Evolutionary conservation across 2,888 invertebrate genomes (phyloP).

Genomic region (Tetragonula carbonaria): DNA sequence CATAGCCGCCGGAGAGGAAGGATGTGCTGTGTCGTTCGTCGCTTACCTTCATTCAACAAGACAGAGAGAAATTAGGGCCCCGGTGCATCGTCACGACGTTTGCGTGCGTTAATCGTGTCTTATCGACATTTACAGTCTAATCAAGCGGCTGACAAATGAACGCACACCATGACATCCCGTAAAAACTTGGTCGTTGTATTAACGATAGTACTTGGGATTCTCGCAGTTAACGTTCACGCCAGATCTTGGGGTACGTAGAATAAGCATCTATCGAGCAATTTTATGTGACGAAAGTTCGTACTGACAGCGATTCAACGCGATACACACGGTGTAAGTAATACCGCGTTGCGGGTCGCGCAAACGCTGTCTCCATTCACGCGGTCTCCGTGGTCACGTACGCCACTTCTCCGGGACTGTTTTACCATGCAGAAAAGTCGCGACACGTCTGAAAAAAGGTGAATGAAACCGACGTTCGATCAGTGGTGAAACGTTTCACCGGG

Average conservation of each 20-base stretch:
- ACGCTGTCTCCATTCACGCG: constrained; percentile 77
- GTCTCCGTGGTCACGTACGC: constrained; percentile 80
- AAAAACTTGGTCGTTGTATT: constrained; percentile 61
- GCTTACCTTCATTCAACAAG: constrained; percentile 1
- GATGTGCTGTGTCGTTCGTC: constrained; percentile 31
- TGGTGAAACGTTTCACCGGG: neutral
- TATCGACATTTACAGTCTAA: neutral
- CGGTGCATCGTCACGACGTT: neutral
- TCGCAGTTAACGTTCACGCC: constrained; percentile 67
- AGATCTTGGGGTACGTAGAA: constrained; percentile 80
- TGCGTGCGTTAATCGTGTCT: neutral
- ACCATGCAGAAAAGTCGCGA: constrained; percentile 36
- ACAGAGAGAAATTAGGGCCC: constrained; percentile 14
- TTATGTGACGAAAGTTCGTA: constrained; percentile 15
- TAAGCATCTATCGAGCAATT: neutral
- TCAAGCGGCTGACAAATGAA: constrained; percentile 59
- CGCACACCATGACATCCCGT: constrained; percentile 69
- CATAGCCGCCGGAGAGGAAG: constrained; percentile 63
- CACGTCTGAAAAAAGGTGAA: constrained; percentile 53
- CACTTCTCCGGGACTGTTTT: constrained; percentile 66
- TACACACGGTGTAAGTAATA: constrained; percentile 28
- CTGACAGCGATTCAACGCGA: neutral
- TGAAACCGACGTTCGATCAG: constrained; percentile 52
- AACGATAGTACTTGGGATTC: constrained; percentile 57
- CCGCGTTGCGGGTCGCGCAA: constrained; percentile 52